Base-by-base conservation (phyloP, 2,888 invertebrate species). In the Agonopterix alstromeriana region DNA sequence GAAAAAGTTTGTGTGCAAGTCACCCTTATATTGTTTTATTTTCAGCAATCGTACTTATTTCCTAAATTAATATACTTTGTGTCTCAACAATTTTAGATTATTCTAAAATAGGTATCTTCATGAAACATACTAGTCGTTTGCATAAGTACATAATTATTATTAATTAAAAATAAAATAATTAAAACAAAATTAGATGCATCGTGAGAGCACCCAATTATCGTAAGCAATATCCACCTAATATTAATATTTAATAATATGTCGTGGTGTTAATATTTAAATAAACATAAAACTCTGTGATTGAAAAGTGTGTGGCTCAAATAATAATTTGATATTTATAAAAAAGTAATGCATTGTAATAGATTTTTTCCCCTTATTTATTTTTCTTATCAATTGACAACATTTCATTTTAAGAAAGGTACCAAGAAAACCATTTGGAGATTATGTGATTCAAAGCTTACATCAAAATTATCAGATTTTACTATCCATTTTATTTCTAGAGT, bases 191-290 rank as follows among this genome's bases (percentile, higher is more conserved):
- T 59, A 58, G 54, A 42, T 52, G 50, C 55, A 62, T 65, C 61
- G 58, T 64, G 60, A 64, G 62, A 64, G 71, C 72, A 73, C 69
- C 58, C 64, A 70, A 71, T 64, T 67, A 67, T 57, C 52, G 10
- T 65, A 66, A 70, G 67, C 69, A 70, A 64, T 63, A 66, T 45
- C 36, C 56, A 51, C 48, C 12, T 38, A 42, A 35, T 46, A 27
- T 14, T 42, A 35, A 10, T 48, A 43, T 41, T 36, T 36, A 36
- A 14, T 43, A 48, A 40, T 35, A 35, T 36, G 12, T 49, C 17
- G 14, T 48, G 17, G n/a, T 27, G 27, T 35, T 36, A 50, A 46
- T 55, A 27, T 27, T 36, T 54, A 53, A 50, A 51, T 46, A 57
- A 54, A 46, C 50, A 42, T 54, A 52, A 54, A 60, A 51, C 54